Evolutionary conservation across 2,113 vertebrate species (phyloP).

Genomic region (Crotalus helleri): DNA sequence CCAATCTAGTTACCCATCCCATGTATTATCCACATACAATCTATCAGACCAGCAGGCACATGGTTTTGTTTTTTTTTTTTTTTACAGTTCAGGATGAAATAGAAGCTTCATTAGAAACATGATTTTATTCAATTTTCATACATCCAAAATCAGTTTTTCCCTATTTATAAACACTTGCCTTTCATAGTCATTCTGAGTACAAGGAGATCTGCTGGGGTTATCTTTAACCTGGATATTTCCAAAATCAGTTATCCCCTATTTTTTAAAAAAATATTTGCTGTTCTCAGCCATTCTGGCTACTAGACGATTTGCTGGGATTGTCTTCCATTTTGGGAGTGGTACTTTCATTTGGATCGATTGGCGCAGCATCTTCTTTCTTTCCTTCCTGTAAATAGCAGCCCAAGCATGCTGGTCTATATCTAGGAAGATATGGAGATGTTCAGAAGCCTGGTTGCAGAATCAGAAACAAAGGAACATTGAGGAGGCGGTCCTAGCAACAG

Average conservation of each 20-base stretch:
- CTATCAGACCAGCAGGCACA: neutral
- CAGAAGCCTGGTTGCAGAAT: neutral
- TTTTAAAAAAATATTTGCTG: neutral
- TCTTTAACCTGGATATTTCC: neutral
- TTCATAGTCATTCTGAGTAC: neutral
- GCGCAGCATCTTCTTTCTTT: neutral
- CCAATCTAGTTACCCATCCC: neutral
- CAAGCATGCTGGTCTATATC: neutral
- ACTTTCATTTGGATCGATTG: neutral
- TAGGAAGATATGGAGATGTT: neutral
- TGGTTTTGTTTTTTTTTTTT: neutral
- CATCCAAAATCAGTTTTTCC: neutral
- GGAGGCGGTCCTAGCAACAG: neutral
- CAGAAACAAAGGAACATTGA: neutral
- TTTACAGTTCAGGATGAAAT: neutral
- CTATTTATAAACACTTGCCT: neutral
- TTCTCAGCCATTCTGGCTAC: neutral
- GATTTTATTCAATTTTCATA: neutral
- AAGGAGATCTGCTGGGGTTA: neutral
- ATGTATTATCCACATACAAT: neutral
- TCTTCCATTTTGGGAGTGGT: neutral
- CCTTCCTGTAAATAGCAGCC: neutral
- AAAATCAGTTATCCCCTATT: neutral
- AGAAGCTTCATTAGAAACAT: neutral
- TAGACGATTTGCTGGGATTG: neutral